Conservation (phyloP, 2,888 invertebrate genomes). For the Cephalotes varians region DNA sequence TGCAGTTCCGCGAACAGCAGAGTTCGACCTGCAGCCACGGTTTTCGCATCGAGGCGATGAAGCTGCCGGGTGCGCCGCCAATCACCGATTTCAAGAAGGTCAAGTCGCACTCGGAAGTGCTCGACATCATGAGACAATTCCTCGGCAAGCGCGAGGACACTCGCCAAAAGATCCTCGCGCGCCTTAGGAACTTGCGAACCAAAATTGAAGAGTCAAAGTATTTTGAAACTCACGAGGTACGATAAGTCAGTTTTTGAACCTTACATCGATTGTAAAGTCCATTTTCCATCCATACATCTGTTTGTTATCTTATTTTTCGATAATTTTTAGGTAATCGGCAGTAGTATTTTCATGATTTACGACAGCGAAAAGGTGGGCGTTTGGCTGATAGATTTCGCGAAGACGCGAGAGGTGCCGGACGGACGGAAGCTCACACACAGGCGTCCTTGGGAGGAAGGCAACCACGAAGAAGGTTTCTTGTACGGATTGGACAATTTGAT, state of each 20-base stretch:
- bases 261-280: not conserved
- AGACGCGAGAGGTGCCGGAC: constrained; percentile 92
- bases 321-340: constrained; percentile 95
- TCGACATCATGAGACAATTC: constrained; percentile 91
- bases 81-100: constrained; percentile 96
- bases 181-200: constrained; percentile 92
- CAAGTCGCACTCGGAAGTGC: constrained; percentile 91
- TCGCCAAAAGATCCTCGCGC: constrained; percentile 90
- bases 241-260: not conserved
- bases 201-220: constrained; percentile 94
- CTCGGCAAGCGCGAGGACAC: constrained; percentile 89
- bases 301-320: constrained; percentile 49
- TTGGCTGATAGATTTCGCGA: constrained; percentile 99
- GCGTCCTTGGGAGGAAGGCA: constrained; percentile 95
- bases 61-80: constrained; percentile 93
- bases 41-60: constrained; percentile 98
- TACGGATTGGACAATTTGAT: constrained; percentile 97
- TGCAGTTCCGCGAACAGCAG: constrained; percentile 97
- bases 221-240: constrained; percentile 94
- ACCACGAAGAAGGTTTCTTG: constrained; percentile 98
- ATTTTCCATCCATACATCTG: not conserved
- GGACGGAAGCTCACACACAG: constrained; percentile 92
- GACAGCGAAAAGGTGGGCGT: constrained; percentile 95
- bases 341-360: constrained; percentile 97
- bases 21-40: constrained; percentile 97